A percentile compares a stretch with the other conserved stretches of the same genome.
phyloP scores from a whole-genome alignment of 2,113 vertebrate species.

The Hippocampus abdominalis region DNA sequence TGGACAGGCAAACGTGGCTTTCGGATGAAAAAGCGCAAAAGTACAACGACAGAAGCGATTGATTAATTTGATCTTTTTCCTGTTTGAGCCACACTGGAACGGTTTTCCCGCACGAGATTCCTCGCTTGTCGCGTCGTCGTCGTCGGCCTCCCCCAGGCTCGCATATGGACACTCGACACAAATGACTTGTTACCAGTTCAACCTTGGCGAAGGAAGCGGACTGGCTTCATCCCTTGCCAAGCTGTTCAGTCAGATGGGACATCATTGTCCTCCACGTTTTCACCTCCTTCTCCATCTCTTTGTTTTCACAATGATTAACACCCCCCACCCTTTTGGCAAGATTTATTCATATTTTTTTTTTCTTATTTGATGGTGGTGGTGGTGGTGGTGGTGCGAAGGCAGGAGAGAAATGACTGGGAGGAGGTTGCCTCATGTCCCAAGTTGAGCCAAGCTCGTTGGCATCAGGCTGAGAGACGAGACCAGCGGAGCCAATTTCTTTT shows the following conservation, averaged over 20 bases:
- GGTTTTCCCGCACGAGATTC: background rate
- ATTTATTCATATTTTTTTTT: background rate
- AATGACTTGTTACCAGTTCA: background rate
- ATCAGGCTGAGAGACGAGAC: slow-evolving; percentile 61
- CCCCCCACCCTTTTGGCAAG: slow-evolving; percentile 1
- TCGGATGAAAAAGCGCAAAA: too few species aligned
- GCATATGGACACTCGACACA: background rate
- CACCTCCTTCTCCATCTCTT: slow-evolving; percentile 41
- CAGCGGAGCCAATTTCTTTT: slow-evolving; percentile 63
- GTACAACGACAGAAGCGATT: too few species aligned
- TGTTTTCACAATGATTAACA: slow-evolving; percentile 57
- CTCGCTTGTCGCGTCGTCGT: background rate
- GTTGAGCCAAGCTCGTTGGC: slow-evolving; percentile 48
- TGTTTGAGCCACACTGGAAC: background rate
- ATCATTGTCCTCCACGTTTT: slow-evolving; percentile 43
- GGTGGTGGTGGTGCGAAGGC: slow-evolving; percentile 20
- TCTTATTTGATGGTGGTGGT: background rate
- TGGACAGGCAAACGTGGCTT: background rate
- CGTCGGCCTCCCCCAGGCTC: background rate
- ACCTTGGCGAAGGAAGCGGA: slow-evolving; percentile 7
- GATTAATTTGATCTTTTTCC: background rate
- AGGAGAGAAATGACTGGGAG: slow-evolving; percentile 53
- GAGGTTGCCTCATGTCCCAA: slow-evolving; percentile 64
- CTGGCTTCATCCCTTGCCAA: slow-evolving; percentile 48
- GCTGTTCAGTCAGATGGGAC: slow-evolving; percentile 27